Evolutionary conservation across 2,888 invertebrate species (phyloP).

Genomic region (Kryphioiulus occultus): DNA sequence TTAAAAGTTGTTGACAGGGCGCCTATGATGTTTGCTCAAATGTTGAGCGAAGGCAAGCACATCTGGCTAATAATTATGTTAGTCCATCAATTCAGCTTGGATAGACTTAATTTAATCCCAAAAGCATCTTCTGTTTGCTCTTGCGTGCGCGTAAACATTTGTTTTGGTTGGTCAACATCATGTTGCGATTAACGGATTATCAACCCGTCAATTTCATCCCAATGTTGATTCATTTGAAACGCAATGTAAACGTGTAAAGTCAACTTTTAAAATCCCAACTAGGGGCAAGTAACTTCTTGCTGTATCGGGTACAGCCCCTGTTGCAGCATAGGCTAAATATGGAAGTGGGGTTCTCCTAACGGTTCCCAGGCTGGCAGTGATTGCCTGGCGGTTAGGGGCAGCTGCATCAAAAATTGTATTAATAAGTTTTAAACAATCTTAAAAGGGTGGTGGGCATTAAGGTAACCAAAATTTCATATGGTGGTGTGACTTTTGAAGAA

Average conservation of each 20-base stretch:
- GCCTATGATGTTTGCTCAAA: neutral
- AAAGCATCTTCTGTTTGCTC: neutral
- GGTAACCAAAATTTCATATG: no score
- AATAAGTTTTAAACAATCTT: no score
- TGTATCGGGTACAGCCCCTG: no score
- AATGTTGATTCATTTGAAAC: neutral
- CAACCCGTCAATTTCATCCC: neutral
- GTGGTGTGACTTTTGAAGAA: no score
- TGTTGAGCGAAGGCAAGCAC: neutral
- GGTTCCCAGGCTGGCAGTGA: no score
- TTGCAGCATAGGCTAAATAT: no score
- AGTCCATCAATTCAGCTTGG: neutral
- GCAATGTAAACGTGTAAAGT: neutral
- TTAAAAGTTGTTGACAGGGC: neutral
- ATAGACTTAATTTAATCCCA: neutral
- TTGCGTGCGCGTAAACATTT: neutral
- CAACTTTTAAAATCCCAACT: neutral
- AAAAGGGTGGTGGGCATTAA: no score
- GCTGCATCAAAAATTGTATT: no score
- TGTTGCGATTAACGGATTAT: constrained; percentile 13
- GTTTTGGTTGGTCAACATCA: neutral
- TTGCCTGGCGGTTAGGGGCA: no score
- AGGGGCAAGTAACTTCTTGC: no score
- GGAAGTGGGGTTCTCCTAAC: no score
- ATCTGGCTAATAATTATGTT: neutral